phyloP scores from a whole-genome alignment of 2,113 vertebrate genomes.

The Sula dactylatra region DNA sequence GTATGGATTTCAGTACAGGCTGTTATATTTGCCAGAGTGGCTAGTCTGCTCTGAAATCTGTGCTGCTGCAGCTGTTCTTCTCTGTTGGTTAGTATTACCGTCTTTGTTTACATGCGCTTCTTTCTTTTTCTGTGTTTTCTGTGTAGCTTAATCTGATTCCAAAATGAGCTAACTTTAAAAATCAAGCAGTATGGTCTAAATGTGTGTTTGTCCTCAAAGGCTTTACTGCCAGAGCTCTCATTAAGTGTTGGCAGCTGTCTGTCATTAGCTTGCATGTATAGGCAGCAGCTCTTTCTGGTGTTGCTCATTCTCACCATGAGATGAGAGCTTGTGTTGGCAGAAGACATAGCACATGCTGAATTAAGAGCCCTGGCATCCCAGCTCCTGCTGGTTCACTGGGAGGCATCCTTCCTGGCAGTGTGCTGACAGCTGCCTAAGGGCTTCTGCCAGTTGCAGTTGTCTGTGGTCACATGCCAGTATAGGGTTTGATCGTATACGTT shows the following conservation, averaged over 20 bases:
- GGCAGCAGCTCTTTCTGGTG: not conserved
- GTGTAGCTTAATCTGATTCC: not conserved
- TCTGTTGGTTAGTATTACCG: not conserved
- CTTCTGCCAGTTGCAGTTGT: not conserved
- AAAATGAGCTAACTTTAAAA: not conserved
- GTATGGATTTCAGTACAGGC: not conserved
- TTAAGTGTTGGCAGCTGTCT: constrained; percentile 5
- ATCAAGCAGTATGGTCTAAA: not conserved
- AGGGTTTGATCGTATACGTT: not conserved
- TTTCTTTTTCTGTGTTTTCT: not conserved
- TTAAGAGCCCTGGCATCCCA: not conserved
- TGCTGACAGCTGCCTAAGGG: not conserved
- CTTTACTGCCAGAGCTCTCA: not conserved
- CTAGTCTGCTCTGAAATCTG: not conserved
- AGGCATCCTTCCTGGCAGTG: not conserved
- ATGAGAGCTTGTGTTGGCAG: not conserved
- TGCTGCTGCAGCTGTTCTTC: not conserved
- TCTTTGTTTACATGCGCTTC: not conserved
- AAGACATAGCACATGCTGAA: not conserved
- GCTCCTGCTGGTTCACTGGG: not conserved
- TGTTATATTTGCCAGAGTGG: not conserved
- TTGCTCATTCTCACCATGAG: not conserved
- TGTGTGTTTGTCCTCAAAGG: not conserved
- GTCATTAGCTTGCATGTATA: not conserved
- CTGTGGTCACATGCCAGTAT: not conserved